Conservation (phyloP, 2,888 invertebrate species). For the Phengaris arion region DNA sequence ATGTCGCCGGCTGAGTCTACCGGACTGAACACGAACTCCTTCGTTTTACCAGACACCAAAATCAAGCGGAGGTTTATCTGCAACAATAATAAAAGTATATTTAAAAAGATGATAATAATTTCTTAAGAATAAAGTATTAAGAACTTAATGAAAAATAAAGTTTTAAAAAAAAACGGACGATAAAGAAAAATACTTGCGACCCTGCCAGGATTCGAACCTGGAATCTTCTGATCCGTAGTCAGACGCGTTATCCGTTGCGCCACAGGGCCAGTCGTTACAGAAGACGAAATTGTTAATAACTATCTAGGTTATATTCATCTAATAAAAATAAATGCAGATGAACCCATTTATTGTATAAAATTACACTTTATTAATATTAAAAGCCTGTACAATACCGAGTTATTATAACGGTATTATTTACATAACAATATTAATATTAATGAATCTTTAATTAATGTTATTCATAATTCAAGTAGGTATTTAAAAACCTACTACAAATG, state of each 20-base stretch:
- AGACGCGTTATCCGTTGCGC: slow-evolving; percentile 85
- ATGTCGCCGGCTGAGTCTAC: slow-evolving; percentile 99
- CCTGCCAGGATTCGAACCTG: slow-evolving; percentile 84
- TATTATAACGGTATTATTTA: background rate
- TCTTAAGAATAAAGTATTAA: background rate
- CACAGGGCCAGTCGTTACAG: slow-evolving; percentile 71
- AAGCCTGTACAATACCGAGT: background rate
- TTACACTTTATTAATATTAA: background rate
- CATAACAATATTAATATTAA: background rate
- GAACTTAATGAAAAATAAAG: background rate
- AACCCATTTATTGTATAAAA: background rate
- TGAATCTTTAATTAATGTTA: background rate
- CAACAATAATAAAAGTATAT: slow-evolving; percentile 53
- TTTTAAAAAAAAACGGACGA: too few relatives aligned
- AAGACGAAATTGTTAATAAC: background rate
- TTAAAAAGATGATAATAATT: background rate
- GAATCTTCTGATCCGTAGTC: slow-evolving; percentile 85
- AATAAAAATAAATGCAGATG: background rate
- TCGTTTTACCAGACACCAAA: slow-evolving; percentile 99
- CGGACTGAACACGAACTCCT: slow-evolving; percentile 98
- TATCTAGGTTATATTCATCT: background rate
- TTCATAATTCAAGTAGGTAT: background rate
- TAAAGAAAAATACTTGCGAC: slow-evolving; percentile 51
- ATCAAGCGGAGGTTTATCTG: slow-evolving; percentile 99
- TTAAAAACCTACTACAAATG: background rate